These are phyloP conservation scores for Bradypodion ventrale DNA, from an alignment of 2,797 vertebrate species.

Conservation along the genomic window DNA sequence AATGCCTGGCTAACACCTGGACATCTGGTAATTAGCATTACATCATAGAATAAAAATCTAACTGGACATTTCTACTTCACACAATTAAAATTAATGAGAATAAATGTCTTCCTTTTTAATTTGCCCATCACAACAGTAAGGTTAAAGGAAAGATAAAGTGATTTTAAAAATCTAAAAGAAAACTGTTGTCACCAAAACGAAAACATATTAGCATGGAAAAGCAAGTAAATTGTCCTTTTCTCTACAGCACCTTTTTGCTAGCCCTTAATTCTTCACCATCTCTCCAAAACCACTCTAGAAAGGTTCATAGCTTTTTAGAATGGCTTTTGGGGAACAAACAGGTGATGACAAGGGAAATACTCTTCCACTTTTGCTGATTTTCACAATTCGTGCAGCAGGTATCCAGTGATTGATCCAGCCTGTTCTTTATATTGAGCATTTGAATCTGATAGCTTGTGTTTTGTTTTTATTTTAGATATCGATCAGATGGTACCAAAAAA, in stretches of 20 bases:
- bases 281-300: background rate
- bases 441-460: background rate
- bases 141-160: too few relatives aligned
- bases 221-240: too few relatives aligned
- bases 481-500: conserved; percentile 95
- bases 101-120: too few relatives aligned
- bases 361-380: background rate
- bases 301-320: background rate
- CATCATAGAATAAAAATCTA: too few relatives aligned
- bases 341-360: background rate
- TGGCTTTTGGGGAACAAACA: background rate
- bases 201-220: too few relatives aligned
- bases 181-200: too few relatives aligned
- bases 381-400: background rate
- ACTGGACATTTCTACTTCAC: too few relatives aligned
- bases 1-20: too few relatives aligned
- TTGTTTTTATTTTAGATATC: conserved; percentile 81
- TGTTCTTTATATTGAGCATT: background rate
- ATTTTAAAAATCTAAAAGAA: too few relatives aligned
- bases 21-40: too few relatives aligned
- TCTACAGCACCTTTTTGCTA: background rate
- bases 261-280: background rate
- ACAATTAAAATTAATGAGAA: too few relatives aligned
- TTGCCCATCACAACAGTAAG: too few relatives aligned
- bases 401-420: background rate